phyloP scores from a whole-genome alignment of 2,113 vertebrate species.

The Carassius gibelio region DNA sequence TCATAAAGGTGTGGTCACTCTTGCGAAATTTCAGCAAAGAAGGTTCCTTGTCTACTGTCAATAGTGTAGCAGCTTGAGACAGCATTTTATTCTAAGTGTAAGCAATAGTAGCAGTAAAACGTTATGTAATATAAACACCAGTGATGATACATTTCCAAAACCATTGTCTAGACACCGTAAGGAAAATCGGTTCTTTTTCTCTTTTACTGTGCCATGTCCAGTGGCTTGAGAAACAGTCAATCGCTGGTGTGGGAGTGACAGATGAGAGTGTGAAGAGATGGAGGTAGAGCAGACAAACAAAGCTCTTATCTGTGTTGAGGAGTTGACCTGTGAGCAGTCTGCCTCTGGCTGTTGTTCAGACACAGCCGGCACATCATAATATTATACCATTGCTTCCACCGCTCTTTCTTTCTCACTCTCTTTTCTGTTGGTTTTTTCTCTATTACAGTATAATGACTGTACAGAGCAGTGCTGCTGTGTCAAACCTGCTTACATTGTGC shows the following conservation, averaged over 20 bases:
- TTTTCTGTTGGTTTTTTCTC: conserved; percentile 3
- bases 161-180: neutral
- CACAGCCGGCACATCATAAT: conserved; percentile 14
- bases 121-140: neutral
- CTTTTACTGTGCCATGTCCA: neutral
- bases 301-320: conserved; percentile 18
- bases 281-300: conserved; percentile 26
- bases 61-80: neutral
- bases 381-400: conserved; percentile 18
- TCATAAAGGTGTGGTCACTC: neutral
- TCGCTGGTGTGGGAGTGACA: conserved; percentile 24
- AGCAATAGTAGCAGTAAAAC: neutral
- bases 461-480: neutral
- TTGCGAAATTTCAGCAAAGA: neutral
- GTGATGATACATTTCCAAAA: neutral
- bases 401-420: neutral
- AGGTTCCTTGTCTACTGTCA: neutral
- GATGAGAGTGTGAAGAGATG: conserved; percentile 17
- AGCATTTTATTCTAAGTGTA: neutral
- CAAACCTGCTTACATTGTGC: neutral
- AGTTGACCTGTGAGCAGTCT: conserved; percentile 19
- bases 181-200: neutral
- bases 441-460: neutral
- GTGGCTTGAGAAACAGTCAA: neutral
- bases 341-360: conserved; percentile 12